These are phyloP conservation scores for Andrena camellia DNA, from an alignment of 2,888 invertebrate species.

Conservation along the genomic window DNA sequence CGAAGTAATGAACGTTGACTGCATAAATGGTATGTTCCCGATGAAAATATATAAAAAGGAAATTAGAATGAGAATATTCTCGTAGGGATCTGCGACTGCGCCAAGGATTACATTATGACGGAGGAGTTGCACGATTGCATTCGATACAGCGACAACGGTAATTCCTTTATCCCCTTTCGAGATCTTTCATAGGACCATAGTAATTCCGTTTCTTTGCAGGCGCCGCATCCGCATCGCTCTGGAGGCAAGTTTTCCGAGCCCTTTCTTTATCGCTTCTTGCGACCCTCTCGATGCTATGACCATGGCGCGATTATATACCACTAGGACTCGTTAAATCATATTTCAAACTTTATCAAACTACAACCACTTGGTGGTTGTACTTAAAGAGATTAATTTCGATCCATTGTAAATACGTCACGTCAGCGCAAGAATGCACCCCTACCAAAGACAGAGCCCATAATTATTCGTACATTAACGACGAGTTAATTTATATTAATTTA, in stretches of 20 bases:
- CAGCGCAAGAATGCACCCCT: constrained; percentile 9
- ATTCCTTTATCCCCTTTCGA: not conserved
- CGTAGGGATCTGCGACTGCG: constrained; percentile 78
- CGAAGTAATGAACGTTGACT: constrained; percentile 78
- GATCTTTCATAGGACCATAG: not conserved
- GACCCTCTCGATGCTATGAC: not conserved
- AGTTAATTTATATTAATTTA: constrained; percentile 15
- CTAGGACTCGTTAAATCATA: not conserved
- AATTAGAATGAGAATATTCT: not conserved
- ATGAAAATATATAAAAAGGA: not conserved
- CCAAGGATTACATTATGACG: constrained; percentile 75
- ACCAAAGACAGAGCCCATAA: constrained; percentile 52
- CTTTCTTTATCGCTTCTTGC: constrained; percentile 5
- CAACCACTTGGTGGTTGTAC: not conserved
- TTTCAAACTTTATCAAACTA: not conserved
- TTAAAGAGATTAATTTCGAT: not conserved
- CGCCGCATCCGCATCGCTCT: not conserved
- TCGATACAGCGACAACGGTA: constrained; percentile 77
- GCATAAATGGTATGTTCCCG: constrained; percentile 72
- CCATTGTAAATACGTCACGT: constrained; percentile 30
- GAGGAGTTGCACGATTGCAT: constrained; percentile 74
- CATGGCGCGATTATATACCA: not conserved
- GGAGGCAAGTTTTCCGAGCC: not conserved
- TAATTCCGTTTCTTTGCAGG: constrained; percentile 36
- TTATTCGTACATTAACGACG: not conserved